phyloP scores from a whole-genome alignment of 2,113 vertebrate genomes.

The Pedionomus torquatus region DNA sequence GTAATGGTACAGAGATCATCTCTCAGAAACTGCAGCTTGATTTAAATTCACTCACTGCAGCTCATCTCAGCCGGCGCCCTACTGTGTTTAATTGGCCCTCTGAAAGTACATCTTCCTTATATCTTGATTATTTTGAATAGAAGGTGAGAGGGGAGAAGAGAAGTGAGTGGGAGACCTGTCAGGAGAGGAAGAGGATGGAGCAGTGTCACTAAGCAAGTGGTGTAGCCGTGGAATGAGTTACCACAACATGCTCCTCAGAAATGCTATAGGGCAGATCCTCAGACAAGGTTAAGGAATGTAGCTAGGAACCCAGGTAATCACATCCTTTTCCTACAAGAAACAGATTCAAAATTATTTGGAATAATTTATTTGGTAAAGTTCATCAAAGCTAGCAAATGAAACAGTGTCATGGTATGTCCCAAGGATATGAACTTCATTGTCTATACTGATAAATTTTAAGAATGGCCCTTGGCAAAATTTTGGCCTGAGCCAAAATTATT shows the following conservation, averaged over 20 bases:
- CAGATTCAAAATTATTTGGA: neutral
- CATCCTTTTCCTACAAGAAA: neutral
- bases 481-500: neutral
- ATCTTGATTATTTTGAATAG: conserved; percentile 37
- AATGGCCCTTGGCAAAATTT: neutral
- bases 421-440: neutral
- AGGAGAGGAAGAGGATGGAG: neutral
- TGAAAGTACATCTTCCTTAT: conserved; percentile 26
- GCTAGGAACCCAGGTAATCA: neutral
- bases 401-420: neutral
- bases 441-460: neutral
- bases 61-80: conserved; percentile 23
- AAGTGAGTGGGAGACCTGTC: neutral
- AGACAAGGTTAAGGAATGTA: neutral
- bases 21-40: conserved; percentile 33
- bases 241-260: neutral
- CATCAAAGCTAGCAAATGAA: neutral
- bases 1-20: neutral
- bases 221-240: neutral
- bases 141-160: neutral
- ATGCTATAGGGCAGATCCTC: neutral
- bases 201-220: neutral
- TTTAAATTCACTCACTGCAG: conserved; percentile 57
- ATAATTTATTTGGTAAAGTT: neutral
- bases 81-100: conserved; percentile 57